Base-by-base conservation (phyloP, 1,140 invertebrate species). In the Zaprionus ghesquierei region DNA sequence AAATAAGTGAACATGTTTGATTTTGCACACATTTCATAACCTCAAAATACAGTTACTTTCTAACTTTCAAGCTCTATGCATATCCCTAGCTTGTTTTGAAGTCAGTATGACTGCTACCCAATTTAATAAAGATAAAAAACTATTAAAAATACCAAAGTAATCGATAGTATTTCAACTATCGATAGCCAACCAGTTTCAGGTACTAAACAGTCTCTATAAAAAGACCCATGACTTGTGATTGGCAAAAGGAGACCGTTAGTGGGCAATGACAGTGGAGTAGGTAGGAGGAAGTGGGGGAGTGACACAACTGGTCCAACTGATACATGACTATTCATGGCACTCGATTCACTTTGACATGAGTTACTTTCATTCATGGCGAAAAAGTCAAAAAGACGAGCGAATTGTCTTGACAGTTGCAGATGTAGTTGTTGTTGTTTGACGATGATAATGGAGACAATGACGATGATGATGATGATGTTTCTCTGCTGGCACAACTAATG, bases 341-440 rank as follows among this genome's bases (percentile, higher is more conserved):
- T 60, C 22, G 5, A 68, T 12, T 41, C 27, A 41, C 6, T 44
- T 33, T 55, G 68, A 49, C 33, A 55, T 81, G 70, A 81, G 75
- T 73, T 79, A 73, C 80, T 79, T 84, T 77, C 80, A 77, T 85
- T 77, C 65, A 84, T 73, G 54, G 60, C 53, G 50, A 56, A 29
- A 68, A 25, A 54, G 51, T 9, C 61, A 35, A 63, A 81, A 75
- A 79, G 68, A 82, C 64, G 63, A 60, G 62, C 44, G 72, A 78
- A 81, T 78, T 81, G 79, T 81, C 61, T 82, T 27, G 15, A 44
- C 49, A 51, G 22, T 13, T 51, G 12, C 49, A 29, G 23, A 13
- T 33, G 13, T 51, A 10, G 27, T 22, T 23, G 51, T 10, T 27
- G 15, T 46, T 54, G 51, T 12, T 13, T 69, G 33, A 13, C 23